Evolutionary conservation across 2,888 invertebrate genomes (phyloP).

Genomic region (Cerastis leucographa): DNA sequence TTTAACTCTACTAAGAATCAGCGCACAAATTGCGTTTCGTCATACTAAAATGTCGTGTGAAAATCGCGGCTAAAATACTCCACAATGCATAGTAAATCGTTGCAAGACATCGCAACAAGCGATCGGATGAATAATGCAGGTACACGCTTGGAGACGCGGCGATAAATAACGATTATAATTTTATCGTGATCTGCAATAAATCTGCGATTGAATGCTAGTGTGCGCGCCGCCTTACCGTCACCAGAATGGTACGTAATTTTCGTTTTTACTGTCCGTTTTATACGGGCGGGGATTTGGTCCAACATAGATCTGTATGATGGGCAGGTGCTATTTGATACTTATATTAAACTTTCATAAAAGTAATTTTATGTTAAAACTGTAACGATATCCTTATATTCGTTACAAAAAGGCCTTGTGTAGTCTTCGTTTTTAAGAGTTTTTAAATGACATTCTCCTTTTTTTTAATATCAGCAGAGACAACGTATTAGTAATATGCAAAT

Average conservation of each 20-base stretch:
- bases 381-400: neutral
- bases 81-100: constrained; percentile 83
- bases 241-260: constrained; percentile 76
- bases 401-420: neutral
- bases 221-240: constrained; percentile 67
- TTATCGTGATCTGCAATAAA: constrained; percentile 87
- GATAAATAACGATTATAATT: constrained; percentile 90
- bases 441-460: neutral
- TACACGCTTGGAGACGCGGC: constrained; percentile 78
- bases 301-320: constrained; percentile 29
- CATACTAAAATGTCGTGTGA: constrained; percentile 76
- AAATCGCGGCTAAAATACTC: constrained; percentile 71
- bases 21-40: constrained; percentile 67
- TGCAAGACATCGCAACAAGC: constrained; percentile 78
- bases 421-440: neutral
- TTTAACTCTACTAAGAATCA: constrained; percentile 65
- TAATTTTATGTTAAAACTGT: neutral
- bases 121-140: constrained; percentile 86
- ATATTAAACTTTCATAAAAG: neutral
- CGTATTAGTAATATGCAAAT: too few species aligned
- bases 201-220: constrained; percentile 80
- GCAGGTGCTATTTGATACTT: neutral
- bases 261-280: constrained; percentile 69
- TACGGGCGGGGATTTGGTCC: constrained; percentile 54
- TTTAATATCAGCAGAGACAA: neutral